Percentiles rank a stretch among this genome's conserved stretches.
Evolutionary conservation across 2,797 vertebrate genomes (phyloP).

Genomic region (Sandelia bainsii): DNA sequence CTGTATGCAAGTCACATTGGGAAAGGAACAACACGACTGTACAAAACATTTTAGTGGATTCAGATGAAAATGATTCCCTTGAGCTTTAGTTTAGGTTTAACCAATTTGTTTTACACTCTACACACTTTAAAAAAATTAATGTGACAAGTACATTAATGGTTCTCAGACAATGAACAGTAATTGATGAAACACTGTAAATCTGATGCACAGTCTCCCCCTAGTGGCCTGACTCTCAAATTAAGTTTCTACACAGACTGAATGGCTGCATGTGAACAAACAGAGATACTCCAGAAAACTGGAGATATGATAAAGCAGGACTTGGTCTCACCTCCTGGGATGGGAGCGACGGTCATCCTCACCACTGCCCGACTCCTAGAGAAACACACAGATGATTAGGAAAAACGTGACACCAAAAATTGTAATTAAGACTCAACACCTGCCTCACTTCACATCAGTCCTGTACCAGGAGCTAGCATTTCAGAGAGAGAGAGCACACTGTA

Average conservation of each 20-base stretch:
- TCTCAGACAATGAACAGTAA: not conserved
- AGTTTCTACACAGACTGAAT: constrained; percentile 3
- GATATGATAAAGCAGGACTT: constrained; percentile 34
- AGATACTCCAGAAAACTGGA: constrained; percentile 30
- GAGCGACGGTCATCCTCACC: constrained; percentile 94
- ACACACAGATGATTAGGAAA: constrained; percentile 5
- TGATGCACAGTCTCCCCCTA: constrained; percentile 73
- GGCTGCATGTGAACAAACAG: not conserved
- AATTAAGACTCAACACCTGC: constrained; percentile 8
- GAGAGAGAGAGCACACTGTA: constrained; percentile 12
- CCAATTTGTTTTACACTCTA: too few species aligned
- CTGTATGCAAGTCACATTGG: too few species aligned
- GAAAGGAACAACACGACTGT: too few species aligned
- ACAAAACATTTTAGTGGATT: too few species aligned
- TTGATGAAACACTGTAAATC: constrained; percentile 8
- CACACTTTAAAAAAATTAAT: too few species aligned
- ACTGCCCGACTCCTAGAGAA: constrained; percentile 91
- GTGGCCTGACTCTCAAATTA: constrained; percentile 51
- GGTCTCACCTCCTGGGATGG: constrained; percentile 92
- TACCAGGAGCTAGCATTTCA: constrained; percentile 22
- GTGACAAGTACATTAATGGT: not conserved
- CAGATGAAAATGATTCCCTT: too few species aligned
- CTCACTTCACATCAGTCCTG: constrained; percentile 11
- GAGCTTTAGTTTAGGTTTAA: too few species aligned
- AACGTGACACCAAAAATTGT: not conserved